A percentile compares a stretch with the other conserved stretches of the same genome.
These are phyloP conservation scores for Cantharis rufa DNA, from an alignment of 2,888 invertebrate genomes.

Conservation along the genomic window DNA sequence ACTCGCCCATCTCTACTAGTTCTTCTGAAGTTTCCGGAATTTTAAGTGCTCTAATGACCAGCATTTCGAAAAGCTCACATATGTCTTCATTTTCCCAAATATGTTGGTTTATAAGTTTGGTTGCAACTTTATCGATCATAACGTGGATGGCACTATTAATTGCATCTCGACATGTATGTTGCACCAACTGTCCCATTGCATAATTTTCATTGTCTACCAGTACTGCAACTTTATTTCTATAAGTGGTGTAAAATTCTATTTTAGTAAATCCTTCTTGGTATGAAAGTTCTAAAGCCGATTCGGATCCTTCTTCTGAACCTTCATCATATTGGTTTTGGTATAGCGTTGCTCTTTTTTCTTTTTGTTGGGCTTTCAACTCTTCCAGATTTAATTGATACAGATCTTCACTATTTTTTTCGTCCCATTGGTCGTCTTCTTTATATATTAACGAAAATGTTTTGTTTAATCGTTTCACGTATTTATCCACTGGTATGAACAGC, in stretches of 20 bases:
- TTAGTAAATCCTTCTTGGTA: slow-evolving; percentile 66
- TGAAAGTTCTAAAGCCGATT: slow-evolving; percentile 32
- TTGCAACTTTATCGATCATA: slow-evolving; percentile 65
- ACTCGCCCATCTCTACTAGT: slow-evolving; percentile 75
- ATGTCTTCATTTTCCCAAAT: slow-evolving; percentile 69
- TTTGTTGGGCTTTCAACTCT: not conserved
- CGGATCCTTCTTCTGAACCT: slow-evolving; percentile 19
- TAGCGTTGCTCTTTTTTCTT: not conserved
- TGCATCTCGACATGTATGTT: slow-evolving; percentile 65
- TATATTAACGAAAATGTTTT: slow-evolving; percentile 35
- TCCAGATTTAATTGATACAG: not conserved
- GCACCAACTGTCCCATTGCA: slow-evolving; percentile 65
- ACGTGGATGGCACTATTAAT: slow-evolving; percentile 63
- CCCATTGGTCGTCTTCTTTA: slow-evolving; percentile 14
- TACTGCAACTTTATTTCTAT: slow-evolving; percentile 64
- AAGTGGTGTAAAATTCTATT: slow-evolving; percentile 65
- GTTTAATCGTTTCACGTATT: slow-evolving; percentile 28
- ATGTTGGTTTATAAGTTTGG: slow-evolving; percentile 66
- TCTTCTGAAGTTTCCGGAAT: slow-evolving; percentile 80
- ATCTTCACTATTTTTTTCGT: not conserved
- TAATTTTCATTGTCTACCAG: slow-evolving; percentile 72
- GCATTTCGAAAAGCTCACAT: slow-evolving; percentile 71
- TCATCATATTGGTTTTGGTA: not conserved
- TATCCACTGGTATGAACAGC: slow-evolving; percentile 27
- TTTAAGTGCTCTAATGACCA: slow-evolving; percentile 69